A percentile compares a stretch with the other conserved stretches of the same genome.
Conservation (phyloP, 2,113 vertebrate genomes). For the Mesitornis unicolor region DNA sequence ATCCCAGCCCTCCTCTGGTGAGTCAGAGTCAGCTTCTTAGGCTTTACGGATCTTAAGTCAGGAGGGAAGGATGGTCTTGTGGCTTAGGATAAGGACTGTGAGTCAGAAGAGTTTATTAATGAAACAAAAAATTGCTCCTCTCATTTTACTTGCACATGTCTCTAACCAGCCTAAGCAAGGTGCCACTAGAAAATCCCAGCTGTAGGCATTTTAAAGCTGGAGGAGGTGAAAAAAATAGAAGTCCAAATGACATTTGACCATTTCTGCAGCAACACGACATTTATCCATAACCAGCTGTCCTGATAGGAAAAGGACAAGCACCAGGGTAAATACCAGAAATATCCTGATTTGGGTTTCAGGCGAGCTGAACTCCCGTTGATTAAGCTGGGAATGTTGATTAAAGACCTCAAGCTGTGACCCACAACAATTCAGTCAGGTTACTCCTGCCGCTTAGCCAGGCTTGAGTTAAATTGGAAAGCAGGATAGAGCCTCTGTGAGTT, state of each 20-base stretch:
- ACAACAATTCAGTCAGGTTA: conserved; percentile 2
- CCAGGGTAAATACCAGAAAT: background rate
- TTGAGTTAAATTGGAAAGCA: conserved; percentile 34
- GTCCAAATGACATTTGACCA: background rate
- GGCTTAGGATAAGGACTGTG: background rate
- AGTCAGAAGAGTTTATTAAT: background rate
- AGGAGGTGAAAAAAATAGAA: background rate
- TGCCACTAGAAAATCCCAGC: background rate
- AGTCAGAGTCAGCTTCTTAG: conserved; percentile 27
- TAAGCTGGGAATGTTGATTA: conserved; percentile 49
- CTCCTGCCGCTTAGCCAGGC: background rate
- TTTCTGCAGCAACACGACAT: background rate
- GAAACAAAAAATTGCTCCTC: background rate
- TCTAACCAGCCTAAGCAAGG: background rate
- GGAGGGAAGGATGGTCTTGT: background rate
- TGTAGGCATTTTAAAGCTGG: background rate
- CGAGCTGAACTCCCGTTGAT: background rate
- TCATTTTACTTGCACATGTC: background rate
- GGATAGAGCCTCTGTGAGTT: background rate
- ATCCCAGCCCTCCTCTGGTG: background rate
- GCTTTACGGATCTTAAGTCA: background rate
- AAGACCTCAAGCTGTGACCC: conserved; percentile 34
- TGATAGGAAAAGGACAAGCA: background rate
- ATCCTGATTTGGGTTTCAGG: background rate
- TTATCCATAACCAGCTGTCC: background rate